These are phyloP conservation scores for Gallinago stenura DNA, from an alignment of 2,797 vertebrate species.

Conservation along the genomic window DNA sequence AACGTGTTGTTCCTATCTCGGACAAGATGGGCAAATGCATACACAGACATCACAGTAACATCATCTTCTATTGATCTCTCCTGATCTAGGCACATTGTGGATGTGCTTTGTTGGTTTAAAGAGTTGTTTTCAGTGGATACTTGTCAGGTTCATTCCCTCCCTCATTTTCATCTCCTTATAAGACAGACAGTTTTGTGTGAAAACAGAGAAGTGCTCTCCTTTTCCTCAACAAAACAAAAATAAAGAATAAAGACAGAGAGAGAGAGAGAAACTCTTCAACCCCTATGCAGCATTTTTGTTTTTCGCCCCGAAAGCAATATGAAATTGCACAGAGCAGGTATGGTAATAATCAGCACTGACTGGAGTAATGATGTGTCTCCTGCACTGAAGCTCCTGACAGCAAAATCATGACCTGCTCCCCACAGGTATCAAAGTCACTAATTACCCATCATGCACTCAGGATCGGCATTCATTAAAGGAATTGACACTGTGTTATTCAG, in stretches of 20 bases:
- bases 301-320: not conserved
- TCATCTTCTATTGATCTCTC: slow-evolving; percentile 51
- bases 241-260: not conserved
- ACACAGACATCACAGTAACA: slow-evolving; percentile 41
- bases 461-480: slow-evolving; percentile 58
- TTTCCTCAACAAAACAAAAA: not conserved
- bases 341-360: slow-evolving; percentile 51
- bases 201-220: not conserved
- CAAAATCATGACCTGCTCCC: slow-evolving; percentile 74
- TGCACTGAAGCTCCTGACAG: slow-evolving; percentile 57
- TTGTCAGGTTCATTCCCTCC: slow-evolving; percentile 27
- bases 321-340: slow-evolving; percentile 6
- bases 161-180: slow-evolving; percentile 16
- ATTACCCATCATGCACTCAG: slow-evolving; percentile 52
- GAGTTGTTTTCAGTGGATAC: slow-evolving; percentile 31
- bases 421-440: slow-evolving; percentile 74
- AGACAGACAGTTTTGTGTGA: not conserved
- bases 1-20: not conserved
- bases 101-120: slow-evolving; percentile 45
- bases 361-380: slow-evolving; percentile 62
- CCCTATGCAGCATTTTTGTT: not conserved
- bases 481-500: slow-evolving; percentile 21
- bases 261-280: not conserved
- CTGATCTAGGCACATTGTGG: not conserved
- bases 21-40: slow-evolving; percentile 33